Percentiles rank a stretch among this genome's conserved stretches.
These are phyloP conservation scores for Pygocentrus nattereri DNA, from an alignment of 2,797 vertebrate genomes.

Conservation along the genomic window DNA sequence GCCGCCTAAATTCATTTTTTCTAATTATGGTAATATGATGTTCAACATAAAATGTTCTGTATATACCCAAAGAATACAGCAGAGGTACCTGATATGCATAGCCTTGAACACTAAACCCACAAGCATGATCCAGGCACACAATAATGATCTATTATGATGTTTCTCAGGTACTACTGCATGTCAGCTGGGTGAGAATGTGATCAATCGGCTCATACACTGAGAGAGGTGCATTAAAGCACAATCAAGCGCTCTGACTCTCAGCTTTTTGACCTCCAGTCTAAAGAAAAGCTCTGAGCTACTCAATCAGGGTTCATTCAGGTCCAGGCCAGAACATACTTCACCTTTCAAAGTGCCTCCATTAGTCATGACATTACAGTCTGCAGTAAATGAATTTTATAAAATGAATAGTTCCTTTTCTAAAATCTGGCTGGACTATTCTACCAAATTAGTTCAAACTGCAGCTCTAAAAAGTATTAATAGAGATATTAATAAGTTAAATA, in stretches of 20 bases:
- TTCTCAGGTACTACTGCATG: background rate
- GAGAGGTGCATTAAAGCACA: conserved; percentile 17
- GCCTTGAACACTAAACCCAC: conserved; percentile 21
- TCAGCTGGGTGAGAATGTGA: conserved; percentile 2
- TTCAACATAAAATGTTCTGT: conserved; percentile 37
- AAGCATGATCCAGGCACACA: conserved; percentile 11
- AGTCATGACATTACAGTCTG: background rate
- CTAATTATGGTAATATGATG: conserved; percentile 32
- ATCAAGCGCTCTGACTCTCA: conserved; percentile 4
- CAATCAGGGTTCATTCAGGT: conserved; percentile 31
- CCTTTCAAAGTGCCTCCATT: background rate
- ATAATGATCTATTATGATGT: conserved; percentile 9
- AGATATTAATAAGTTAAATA: too few relatives aligned
- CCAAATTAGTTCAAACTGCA: too few relatives aligned
- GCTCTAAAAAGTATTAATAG: too few relatives aligned
- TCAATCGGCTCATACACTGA: background rate
- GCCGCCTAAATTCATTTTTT: conserved; percentile 3
- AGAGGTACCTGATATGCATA: conserved; percentile 28
- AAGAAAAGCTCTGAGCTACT: conserved; percentile 11
- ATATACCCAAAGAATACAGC: conserved; percentile 8
- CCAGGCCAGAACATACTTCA: background rate
- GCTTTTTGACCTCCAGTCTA: conserved; percentile 2
- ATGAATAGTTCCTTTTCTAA: background rate
- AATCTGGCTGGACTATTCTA: too few relatives aligned
- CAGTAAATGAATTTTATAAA: background rate